Percentiles rank a stretch among this genome's conserved stretches.
Evolutionary conservation across 2,888 invertebrate genomes (phyloP).

Genomic region (Polyommatus iphigenia): DNA sequence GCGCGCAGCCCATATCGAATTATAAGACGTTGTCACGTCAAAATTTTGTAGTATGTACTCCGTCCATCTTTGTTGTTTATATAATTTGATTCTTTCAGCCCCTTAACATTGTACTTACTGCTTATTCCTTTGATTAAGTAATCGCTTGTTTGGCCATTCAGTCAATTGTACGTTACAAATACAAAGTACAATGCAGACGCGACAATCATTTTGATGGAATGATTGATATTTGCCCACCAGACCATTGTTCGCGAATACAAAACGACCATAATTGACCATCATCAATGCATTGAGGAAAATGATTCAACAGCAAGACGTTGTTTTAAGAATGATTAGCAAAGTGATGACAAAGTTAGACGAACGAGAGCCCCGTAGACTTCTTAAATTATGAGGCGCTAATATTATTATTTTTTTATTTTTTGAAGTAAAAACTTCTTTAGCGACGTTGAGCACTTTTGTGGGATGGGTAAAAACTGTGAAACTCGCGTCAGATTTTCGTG

Average conservation of each 20-base stretch:
- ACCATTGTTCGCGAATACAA: slow-evolving; percentile 26
- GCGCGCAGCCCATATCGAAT: too few species aligned
- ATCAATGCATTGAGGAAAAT: background rate
- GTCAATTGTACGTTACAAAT: slow-evolving; percentile 29
- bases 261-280: slow-evolving; percentile 23
- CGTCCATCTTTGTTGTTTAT: background rate
- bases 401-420: too few species aligned
- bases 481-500: too few species aligned
- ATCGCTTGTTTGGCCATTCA: slow-evolving; percentile 5
- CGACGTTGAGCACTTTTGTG: too few species aligned
- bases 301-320: background rate
- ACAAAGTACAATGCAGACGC: slow-evolving; percentile 22
- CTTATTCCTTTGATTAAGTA: background rate
- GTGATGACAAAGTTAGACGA: too few species aligned
- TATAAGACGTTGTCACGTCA: too few species aligned
- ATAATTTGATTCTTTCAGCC: background rate
- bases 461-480: too few species aligned
- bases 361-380: too few species aligned
- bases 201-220: slow-evolving; percentile 25
- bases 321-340: too few species aligned
- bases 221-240: slow-evolving; percentile 25
- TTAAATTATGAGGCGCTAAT: too few species aligned
- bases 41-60: background rate
- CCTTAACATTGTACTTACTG: background rate
- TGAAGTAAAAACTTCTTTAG: too few species aligned